A percentile compares a stretch with the other conserved stretches of the same genome.
Evolutionary conservation across 1,140 invertebrate genomes (phyloP).

Genomic region (Oreohelix idahoensis): DNA sequence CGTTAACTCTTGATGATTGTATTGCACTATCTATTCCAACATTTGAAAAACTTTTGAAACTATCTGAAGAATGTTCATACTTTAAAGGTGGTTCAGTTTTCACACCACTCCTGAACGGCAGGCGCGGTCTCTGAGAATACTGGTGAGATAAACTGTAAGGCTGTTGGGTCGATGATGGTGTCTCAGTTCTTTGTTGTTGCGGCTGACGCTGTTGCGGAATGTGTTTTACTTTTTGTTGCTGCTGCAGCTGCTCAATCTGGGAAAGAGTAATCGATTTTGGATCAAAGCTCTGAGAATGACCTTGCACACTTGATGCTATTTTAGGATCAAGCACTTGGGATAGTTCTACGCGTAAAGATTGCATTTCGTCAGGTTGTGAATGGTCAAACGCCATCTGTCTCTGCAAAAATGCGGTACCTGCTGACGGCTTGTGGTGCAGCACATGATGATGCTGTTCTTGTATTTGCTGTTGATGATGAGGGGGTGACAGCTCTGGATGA

Average conservation of each 20-base stretch:
- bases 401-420: background rate
- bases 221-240: background rate
- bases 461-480: background rate
- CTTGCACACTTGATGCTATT: background rate
- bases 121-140: too few relatives aligned
- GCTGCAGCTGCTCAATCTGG: background rate
- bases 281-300: background rate
- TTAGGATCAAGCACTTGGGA: background rate
- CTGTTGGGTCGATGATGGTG: background rate
- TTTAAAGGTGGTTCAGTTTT: background rate
- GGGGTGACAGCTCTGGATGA: background rate
- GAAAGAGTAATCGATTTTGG: background rate
- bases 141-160: background rate
- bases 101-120: background rate
- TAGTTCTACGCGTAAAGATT: background rate
- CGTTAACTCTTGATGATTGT: background rate
- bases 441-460: background rate
- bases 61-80: background rate
- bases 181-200: background rate
- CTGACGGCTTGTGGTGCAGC: background rate
- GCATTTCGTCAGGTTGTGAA: background rate
- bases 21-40: background rate
- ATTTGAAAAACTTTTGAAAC: too few relatives aligned
- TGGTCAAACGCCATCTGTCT: conserved; percentile 11
- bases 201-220: background rate